Percentiles rank a stretch among this genome's conserved stretches.
Evolutionary conservation across 2,888 invertebrate species (phyloP).

Genomic region (Morpho deidamia): DNA sequence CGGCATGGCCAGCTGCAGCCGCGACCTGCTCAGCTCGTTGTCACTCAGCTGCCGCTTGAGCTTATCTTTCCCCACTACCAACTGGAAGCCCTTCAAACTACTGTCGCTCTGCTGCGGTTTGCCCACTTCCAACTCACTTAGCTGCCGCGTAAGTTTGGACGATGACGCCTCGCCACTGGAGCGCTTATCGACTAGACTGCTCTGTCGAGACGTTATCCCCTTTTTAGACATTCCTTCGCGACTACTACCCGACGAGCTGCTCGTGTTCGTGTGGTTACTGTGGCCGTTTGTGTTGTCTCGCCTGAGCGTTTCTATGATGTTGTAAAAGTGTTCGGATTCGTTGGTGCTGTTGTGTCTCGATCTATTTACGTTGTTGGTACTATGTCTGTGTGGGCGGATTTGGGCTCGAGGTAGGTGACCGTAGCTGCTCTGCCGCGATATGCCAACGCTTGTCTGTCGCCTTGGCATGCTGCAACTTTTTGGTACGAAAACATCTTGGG

Average conservation of each 20-base stretch:
- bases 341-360: conserved; percentile 47
- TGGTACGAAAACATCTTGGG: conserved; percentile 51
- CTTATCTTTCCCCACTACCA: conserved; percentile 61
- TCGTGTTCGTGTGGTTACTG: conserved; percentile 46
- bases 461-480: conserved; percentile 72
- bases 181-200: conserved; percentile 53
- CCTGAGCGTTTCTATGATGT: conserved; percentile 57
- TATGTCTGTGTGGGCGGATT: conserved; percentile 52
- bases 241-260: conserved; percentile 56
- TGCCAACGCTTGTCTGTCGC: conserved; percentile 48
- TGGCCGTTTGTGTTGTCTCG: conserved; percentile 36
- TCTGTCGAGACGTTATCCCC: conserved; percentile 44
- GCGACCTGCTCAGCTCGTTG: conserved; percentile 55
- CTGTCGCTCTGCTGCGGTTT: conserved; percentile 30
- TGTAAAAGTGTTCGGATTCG: conserved; percentile 62
- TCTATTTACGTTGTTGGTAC: conserved; percentile 50
- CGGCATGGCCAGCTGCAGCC: conserved; percentile 62
- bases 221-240: conserved; percentile 34
- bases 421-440: conserved; percentile 62
- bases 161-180: conserved; percentile 30
- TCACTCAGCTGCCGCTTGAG: conserved; percentile 65
- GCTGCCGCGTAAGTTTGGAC: conserved; percentile 47
- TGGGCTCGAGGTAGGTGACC: conserved; percentile 59
- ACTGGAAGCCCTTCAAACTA: conserved; percentile 53
- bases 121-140: conserved; percentile 55